Percentiles rank a stretch among this genome's conserved stretches.
phyloP scores from a whole-genome alignment of 2,888 invertebrate genomes.

The Exocentrus adspersus region DNA sequence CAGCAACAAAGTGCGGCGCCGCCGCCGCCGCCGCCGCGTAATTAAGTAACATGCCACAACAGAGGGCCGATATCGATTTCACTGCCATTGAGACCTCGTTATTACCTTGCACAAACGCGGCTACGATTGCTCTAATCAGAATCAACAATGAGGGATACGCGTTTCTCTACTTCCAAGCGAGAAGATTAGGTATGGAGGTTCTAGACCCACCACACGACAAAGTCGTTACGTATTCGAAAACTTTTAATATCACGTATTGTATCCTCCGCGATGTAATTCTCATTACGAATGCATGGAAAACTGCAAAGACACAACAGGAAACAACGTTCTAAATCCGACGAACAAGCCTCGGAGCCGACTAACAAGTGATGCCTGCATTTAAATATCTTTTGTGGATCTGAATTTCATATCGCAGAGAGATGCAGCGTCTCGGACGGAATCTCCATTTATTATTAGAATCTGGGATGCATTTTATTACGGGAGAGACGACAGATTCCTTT shows the following conservation, averaged over 20 bases:
- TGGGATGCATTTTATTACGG: not conserved
- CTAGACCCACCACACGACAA: too few species aligned
- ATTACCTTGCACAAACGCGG: constrained; percentile 12
- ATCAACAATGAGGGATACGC: too few species aligned
- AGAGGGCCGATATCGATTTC: constrained; percentile 11
- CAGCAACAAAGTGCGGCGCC: constrained; percentile 7
- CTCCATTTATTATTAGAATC: constrained; percentile 1
- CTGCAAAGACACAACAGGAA: not conserved
- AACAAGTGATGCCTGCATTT: not conserved
- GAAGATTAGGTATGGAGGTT: too few species aligned
- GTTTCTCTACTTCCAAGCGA: too few species aligned
- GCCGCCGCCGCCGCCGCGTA: not conserved
- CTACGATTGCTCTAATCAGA: not conserved
- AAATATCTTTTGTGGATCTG: not conserved
- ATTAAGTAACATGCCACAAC: constrained; percentile 20
- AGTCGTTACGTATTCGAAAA: too few species aligned
- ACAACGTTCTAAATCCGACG: not conserved
- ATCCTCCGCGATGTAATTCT: not conserved
- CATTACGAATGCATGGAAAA: not conserved
- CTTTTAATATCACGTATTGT: too few species aligned
- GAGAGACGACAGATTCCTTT: not conserved
- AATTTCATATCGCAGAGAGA: not conserved
- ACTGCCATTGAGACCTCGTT: constrained; percentile 10
- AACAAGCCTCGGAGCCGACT: not conserved
- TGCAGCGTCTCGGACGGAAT: not conserved